Evolutionary conservation across 2,797 vertebrate species (phyloP).

Genomic region (Crocodylus rhombifer): DNA sequence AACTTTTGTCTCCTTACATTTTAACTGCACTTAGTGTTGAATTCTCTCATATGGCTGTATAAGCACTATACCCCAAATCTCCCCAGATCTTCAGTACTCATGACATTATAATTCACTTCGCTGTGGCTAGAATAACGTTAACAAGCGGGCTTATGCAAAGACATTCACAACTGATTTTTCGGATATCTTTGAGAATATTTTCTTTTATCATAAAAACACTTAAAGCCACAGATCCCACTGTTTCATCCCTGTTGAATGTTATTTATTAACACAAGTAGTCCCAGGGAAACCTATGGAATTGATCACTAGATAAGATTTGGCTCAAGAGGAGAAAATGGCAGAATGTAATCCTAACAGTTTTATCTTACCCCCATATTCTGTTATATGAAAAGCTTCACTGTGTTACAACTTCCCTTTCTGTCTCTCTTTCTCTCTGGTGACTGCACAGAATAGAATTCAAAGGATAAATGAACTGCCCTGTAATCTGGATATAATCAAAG

Average conservation of each 20-base stretch:
- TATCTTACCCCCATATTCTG: not conserved
- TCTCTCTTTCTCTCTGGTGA: not conserved
- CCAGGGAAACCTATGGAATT: not conserved
- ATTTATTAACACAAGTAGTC: not conserved
- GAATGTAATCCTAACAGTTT: not conserved
- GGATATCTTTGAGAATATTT: not conserved
- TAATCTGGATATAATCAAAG: not conserved
- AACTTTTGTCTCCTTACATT: too few species aligned
- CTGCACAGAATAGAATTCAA: not conserved
- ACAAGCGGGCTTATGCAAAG: not conserved
- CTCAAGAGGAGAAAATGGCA: not conserved
- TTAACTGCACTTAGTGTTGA: too few species aligned
- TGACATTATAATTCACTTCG: not conserved
- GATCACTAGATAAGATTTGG: not conserved
- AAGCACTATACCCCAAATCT: not conserved
- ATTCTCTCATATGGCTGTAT: fast-evolving
- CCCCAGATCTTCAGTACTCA: not conserved
- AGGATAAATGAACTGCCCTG: not conserved
- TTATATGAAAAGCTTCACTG: not conserved
- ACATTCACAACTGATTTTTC: not conserved
- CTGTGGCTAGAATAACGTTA: not conserved
- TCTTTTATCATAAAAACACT: not conserved
- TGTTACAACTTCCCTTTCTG: not conserved
- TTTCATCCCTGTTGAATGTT: not conserved
- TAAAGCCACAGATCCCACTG: not conserved